Percentiles rank a stretch among this genome's conserved stretches.
These are phyloP conservation scores for Recurvirostra avosetta DNA, from an alignment of 2,113 vertebrate genomes.

Conservation along the genomic window DNA sequence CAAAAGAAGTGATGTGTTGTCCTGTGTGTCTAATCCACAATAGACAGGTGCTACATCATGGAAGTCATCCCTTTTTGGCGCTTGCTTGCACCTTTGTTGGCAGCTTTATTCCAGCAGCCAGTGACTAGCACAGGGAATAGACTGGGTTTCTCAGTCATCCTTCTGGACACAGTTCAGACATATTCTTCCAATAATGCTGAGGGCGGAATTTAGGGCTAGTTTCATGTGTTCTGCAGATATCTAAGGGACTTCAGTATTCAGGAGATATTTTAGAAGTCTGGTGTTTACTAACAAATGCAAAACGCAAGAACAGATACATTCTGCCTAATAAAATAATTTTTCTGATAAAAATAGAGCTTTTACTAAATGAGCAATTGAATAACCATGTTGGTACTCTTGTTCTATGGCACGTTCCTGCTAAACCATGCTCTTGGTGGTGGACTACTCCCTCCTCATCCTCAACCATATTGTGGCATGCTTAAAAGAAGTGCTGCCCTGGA, in stretches of 20 bases:
- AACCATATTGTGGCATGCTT: not conserved
- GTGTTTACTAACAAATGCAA: not conserved
- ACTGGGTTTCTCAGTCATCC: not conserved
- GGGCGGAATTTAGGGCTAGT: not conserved
- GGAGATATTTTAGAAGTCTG: not conserved
- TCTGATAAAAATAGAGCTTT: not conserved
- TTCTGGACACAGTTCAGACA: not conserved
- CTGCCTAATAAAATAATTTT: not conserved
- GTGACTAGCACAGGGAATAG: not conserved
- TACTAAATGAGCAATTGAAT: not conserved
- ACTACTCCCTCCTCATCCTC: not conserved
- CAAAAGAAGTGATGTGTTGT: not conserved
- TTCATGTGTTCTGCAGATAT: not conserved
- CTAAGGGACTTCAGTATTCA: not conserved
- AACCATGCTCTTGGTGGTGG: not conserved
- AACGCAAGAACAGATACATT: not conserved
- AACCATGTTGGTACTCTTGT: accelerated
- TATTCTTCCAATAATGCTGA: not conserved
- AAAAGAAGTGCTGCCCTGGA: not conserved
- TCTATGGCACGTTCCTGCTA: not conserved
- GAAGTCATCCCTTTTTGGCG: not conserved
- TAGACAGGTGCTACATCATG: not conserved
- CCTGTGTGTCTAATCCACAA: not conserved
- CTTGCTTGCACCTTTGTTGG: not conserved
- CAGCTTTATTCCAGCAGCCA: not conserved